phyloP scores from a whole-genome alignment of 2,113 vertebrate species.

The Macrotus californicus region DNA sequence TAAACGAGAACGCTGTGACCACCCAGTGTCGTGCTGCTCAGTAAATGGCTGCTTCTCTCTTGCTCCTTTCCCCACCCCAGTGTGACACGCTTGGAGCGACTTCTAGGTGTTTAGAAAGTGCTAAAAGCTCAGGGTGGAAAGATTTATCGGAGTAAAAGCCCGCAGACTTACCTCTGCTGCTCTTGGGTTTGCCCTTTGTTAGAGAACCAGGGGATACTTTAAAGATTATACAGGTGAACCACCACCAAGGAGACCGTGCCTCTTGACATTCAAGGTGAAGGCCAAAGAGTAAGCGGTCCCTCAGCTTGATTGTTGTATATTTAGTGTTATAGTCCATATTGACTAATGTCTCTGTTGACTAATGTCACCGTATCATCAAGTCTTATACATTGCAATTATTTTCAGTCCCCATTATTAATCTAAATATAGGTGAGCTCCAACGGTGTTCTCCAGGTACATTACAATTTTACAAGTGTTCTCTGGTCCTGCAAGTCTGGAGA shows the following conservation, averaged over 20 bases:
- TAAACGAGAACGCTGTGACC: not conserved
- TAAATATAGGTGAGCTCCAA: not conserved
- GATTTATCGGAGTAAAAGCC: not conserved
- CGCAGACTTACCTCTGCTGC: not conserved
- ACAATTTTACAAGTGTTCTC: not conserved
- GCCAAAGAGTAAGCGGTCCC: not conserved
- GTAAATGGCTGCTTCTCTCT: not conserved
- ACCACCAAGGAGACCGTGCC: not conserved
- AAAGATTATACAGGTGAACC: not conserved
- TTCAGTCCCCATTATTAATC: not conserved
- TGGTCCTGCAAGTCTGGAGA: not conserved
- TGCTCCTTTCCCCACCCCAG: not conserved
- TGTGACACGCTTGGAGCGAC: not conserved
- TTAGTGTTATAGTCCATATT: not conserved
- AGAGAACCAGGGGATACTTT: not conserved
- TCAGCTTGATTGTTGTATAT: not conserved
- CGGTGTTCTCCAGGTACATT: not conserved
- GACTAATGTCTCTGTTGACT: not conserved
- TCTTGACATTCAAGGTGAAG: not conserved
- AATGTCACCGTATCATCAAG: not conserved
- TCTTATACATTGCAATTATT: not conserved
- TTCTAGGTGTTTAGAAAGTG: not conserved
- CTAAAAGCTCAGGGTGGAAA: not conserved
- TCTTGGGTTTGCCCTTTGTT: not conserved
- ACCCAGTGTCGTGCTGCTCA: rapidly evolving